Percentiles rank a stretch among this genome's conserved stretches.
Evolutionary conservation across 2,888 invertebrate species (phyloP).

Genomic region (Cryptocephalus primarius): DNA sequence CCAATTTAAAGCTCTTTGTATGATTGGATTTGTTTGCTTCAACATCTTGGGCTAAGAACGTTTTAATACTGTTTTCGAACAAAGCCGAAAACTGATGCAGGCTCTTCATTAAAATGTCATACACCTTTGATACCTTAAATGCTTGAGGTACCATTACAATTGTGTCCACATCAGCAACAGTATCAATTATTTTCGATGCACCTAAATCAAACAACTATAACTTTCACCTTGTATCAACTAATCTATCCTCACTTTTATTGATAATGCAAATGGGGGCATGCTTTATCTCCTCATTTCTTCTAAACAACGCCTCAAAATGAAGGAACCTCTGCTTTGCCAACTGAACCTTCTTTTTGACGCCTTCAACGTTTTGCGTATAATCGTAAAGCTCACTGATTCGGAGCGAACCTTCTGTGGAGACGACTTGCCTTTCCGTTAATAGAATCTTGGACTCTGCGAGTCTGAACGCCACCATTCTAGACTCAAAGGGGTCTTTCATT

Average conservation of each 20-base stretch:
- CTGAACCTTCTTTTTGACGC: constrained; percentile 25
- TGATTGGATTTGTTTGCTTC: constrained; percentile 15
- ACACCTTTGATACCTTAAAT: constrained; percentile 52
- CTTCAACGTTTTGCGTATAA: constrained; percentile 19
- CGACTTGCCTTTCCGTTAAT: constrained; percentile 50
- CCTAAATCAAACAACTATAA: constrained; percentile 20
- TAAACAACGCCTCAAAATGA: constrained; percentile 45
- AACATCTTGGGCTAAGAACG: not conserved
- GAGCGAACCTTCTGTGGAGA: constrained; percentile 38
- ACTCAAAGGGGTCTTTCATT: not conserved
- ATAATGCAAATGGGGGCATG: constrained; percentile 48
- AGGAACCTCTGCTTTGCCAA: constrained; percentile 39
- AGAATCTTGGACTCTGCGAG: constrained; percentile 54
- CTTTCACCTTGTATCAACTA: not conserved
- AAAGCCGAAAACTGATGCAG: constrained; percentile 58
- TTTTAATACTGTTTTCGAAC: constrained; percentile 36
- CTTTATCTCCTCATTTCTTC: constrained; percentile 4
- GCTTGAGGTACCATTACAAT: constrained; percentile 59
- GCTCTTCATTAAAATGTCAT: constrained; percentile 65
- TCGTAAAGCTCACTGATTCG: constrained; percentile 22
- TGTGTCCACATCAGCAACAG: constrained; percentile 58
- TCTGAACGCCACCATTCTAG: constrained; percentile 45
- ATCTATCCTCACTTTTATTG: constrained; percentile 46
- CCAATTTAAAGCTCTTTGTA: constrained; percentile 32
- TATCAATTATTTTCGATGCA: constrained; percentile 40